Percentiles rank a stretch among this genome's conserved stretches.
phyloP scores from a whole-genome alignment of 92 coral and sea anemone genomes.

The Actinostola sp. region DNA sequence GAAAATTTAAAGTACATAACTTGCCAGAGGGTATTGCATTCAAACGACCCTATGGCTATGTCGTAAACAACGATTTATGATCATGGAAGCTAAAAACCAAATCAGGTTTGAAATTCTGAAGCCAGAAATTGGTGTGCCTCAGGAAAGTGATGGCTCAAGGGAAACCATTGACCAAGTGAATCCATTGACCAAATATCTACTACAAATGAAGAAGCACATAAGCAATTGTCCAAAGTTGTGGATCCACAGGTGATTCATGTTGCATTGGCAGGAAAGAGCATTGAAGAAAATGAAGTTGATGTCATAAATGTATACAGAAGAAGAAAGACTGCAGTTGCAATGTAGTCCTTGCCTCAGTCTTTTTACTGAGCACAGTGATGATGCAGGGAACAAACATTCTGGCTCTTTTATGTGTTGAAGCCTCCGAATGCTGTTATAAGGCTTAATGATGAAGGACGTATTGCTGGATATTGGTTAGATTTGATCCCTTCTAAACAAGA shows the following conservation, averaged over 20 bases:
- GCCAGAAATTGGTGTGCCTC: too few species aligned
- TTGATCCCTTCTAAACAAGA: too few species aligned
- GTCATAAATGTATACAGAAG: neutral
- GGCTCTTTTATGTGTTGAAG: neutral
- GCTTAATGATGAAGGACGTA: too few species aligned
- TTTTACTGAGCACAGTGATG: neutral
- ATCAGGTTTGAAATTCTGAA: neutral
- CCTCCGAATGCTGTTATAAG: too few species aligned
- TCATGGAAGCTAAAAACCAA: slow-evolving; percentile 1
- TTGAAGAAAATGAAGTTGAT: neutral
- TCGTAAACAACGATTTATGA: neutral
- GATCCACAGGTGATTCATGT: neutral
- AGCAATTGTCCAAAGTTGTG: neutral
- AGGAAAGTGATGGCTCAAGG: too few species aligned
- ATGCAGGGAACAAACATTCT: neutral
- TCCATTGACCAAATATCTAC: too few species aligned
- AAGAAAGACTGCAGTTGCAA: neutral
- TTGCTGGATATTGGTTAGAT: too few species aligned
- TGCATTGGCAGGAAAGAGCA: neutral
- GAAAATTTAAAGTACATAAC: neutral
- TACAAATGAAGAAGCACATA: too few species aligned
- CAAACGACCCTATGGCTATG: neutral
- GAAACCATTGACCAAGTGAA: too few species aligned
- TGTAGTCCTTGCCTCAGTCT: neutral
- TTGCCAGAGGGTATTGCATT: neutral